Percentiles rank a stretch among this genome's conserved stretches.
These are phyloP conservation scores for Hydrophis major DNA, from an alignment of 2,797 vertebrate species.

Conservation along the genomic window DNA sequence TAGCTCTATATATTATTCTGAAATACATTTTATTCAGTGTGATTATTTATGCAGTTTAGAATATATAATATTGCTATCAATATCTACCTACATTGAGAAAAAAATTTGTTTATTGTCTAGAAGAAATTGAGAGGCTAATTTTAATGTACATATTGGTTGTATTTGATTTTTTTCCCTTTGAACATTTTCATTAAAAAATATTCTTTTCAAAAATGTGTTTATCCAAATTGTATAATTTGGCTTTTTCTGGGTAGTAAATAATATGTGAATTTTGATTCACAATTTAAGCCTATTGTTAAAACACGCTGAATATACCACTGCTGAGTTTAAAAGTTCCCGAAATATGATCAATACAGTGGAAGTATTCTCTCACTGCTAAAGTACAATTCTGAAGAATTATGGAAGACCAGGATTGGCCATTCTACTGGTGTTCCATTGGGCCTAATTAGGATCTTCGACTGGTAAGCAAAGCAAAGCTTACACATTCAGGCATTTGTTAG, in stretches of 20 bases:
- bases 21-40: neutral
- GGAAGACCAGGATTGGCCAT: neutral
- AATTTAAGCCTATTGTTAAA: neutral
- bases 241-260: neutral
- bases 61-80: neutral
- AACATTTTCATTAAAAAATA: neutral
- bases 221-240: neutral
- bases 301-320: neutral
- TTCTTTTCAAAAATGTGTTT: neutral
- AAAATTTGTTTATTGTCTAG: neutral
- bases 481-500: neutral
- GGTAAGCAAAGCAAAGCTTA: neutral
- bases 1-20: neutral
- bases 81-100: neutral
- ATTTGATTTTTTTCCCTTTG: neutral
- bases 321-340: neutral
- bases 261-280: neutral
- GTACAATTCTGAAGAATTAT: neutral
- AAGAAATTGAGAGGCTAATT: neutral
- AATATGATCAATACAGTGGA: neutral
- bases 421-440: neutral
- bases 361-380: neutral
- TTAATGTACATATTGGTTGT: neutral
- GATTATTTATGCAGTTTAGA: neutral
- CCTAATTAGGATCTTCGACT: neutral